Evolutionary conservation across 2,113 vertebrate species (phyloP), one percentile per base, ranked within the genome.

Genomic region (Sapayoa aenigma): DNA sequence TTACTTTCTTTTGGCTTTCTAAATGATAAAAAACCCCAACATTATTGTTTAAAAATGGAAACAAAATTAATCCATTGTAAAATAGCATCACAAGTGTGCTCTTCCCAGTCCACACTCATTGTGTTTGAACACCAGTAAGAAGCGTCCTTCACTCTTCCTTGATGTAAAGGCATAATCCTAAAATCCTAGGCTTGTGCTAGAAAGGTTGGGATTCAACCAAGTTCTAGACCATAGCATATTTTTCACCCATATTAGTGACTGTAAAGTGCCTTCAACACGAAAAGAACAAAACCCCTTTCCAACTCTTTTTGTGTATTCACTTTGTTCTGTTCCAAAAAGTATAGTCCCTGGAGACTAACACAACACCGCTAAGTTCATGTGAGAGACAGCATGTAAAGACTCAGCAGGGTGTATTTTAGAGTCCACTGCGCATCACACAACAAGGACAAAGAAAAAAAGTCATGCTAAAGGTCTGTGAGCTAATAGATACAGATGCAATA

Each of bases 231-330:
- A 94, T 79, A 95, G 87, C 71, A 96, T 97, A 96, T 89, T 97
- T 97, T 97, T 95, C 53, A 87, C 92, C 91, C 94, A 95, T 90
- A 96, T 44, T 76, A 89, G 58, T 94, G 95, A 84, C 92, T 97
- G 86, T 79, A 97, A 97, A 97, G 96, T 94, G 82, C 89, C 96
- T 97, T 96, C 47, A 83, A 78, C 68, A 93, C 77, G 90, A 97
- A 98, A 95, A 74, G 97, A 97, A 96, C 31, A 79, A 73, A 75
- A 88, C 44, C 56, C 44, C 86, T 97, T 91, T 96, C 94, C 95
- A 97, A 73, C 46, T 84, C 50, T 37, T 65, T 84, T 31, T 21
- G 15, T 42, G 49, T 56, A 12, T 72, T 87, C 44, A 67, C 39
- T 94, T 85, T 60, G 47, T 83, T 90, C 47, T 14, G 2, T 33